These are phyloP conservation scores for Stenodera caucasica DNA, from an alignment of 2,888 invertebrate species.

Conservation along the genomic window DNA sequence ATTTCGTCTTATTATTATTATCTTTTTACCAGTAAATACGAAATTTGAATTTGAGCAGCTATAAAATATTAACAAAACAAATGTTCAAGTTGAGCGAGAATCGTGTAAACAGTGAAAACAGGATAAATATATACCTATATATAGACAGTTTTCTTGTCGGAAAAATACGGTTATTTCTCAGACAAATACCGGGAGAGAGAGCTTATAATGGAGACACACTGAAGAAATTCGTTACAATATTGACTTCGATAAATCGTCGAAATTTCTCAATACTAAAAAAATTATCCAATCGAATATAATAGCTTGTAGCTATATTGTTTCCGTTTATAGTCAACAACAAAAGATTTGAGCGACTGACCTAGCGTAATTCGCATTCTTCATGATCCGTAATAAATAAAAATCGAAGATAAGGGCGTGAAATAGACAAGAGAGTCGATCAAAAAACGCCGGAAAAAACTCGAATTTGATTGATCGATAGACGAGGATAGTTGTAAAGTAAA, in stretches of 20 bases:
- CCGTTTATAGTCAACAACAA: slow-evolving; percentile 18
- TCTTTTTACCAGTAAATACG: too few relatives aligned
- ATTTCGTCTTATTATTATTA: too few relatives aligned
- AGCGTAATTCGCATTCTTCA: slow-evolving; percentile 19
- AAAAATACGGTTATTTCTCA: slow-evolving; percentile 28
- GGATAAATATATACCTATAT: slow-evolving; percentile 32
- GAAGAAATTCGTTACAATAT: too few relatives aligned
- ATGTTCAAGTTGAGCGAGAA: slow-evolving; percentile 37
- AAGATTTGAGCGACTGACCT: slow-evolving; percentile 17
- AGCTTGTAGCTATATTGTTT: slow-evolving; percentile 15
- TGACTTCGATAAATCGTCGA: too few relatives aligned
- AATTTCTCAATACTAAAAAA: too few relatives aligned
- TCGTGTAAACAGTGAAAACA: slow-evolving; percentile 35
- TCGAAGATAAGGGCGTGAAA: slow-evolving; percentile 35
- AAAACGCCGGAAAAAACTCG: slow-evolving; percentile 23
- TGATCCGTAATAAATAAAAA: slow-evolving; percentile 28
- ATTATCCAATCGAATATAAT: slow-evolving; percentile 7
- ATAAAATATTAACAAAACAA: slow-evolving; percentile 38
- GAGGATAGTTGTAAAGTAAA: slow-evolving; percentile 35
- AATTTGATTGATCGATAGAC: slow-evolving; percentile 43
- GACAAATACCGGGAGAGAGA: not conserved
- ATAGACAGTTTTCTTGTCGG: slow-evolving; percentile 22
- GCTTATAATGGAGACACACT: not conserved
- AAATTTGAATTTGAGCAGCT: too few relatives aligned
- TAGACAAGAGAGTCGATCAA: slow-evolving; percentile 42